Percentiles rank a stretch among this genome's conserved stretches.
These are phyloP conservation scores for Enteromius trimaculatus DNA, from an alignment of 2,797 vertebrate species.

Conservation along the genomic window DNA sequence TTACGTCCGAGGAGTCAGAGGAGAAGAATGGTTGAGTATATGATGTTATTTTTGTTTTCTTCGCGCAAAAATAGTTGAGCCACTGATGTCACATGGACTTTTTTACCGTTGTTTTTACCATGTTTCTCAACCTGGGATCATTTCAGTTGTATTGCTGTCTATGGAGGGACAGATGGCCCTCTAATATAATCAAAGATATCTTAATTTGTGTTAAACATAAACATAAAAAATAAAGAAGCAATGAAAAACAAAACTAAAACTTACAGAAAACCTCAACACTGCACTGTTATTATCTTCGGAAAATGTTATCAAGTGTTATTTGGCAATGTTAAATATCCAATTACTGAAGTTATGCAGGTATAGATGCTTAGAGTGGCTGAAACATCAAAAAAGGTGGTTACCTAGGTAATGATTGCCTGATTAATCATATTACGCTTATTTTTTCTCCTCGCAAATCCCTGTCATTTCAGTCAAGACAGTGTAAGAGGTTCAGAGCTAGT, in stretches of 20 bases:
- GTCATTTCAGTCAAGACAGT: neutral
- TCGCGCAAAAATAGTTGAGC: no score
- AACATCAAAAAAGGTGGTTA: neutral
- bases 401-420: neutral
- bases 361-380: neutral
- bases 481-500: slow-evolving; percentile 3
- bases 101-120: no score
- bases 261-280: neutral
- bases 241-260: neutral
- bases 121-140: no score
- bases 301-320: neutral
- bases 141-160: no score
- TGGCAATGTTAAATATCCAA: neutral
- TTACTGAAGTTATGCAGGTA: neutral
- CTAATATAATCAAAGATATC: no score
- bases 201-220: no score
- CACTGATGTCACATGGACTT: no score
- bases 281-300: neutral
- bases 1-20: no score
- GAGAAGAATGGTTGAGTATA: no score
- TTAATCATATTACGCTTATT: neutral
- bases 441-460: slow-evolving; percentile 18
- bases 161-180: no score
- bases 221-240: no score
- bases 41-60: no score